These are phyloP conservation scores for Capreolus pygargus DNA, from an alignment of 2,113 vertebrate genomes.

Conservation along the genomic window DNA sequence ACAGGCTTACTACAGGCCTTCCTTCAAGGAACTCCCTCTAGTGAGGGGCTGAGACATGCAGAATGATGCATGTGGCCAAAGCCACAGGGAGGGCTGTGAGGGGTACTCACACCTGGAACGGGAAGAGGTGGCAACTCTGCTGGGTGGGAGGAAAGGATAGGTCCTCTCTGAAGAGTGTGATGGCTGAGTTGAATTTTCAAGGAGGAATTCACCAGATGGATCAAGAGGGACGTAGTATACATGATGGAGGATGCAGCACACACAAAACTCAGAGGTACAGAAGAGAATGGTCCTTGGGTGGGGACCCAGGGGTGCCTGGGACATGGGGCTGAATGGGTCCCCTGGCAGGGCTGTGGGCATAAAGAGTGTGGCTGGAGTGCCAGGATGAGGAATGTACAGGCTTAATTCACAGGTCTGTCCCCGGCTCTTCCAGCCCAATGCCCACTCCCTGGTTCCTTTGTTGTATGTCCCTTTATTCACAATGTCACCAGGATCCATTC, in stretches of 20 bases:
- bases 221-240: rapidly evolving
- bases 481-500: background rate
- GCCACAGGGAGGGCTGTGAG: background rate
- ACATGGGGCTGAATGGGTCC: background rate
- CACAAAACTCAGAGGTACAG: background rate
- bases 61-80: rapidly evolving
- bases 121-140: background rate
- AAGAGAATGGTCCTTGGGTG: background rate
- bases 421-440: background rate
- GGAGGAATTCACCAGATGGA: background rate
- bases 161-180: background rate
- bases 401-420: background rate
- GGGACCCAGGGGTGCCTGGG: rapidly evolving
- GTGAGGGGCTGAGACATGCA: background rate
- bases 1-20: background rate
- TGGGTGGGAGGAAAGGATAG: background rate
- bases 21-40: background rate
- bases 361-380: background rate
- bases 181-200: background rate
- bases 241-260: rapidly evolving
- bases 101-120: background rate
- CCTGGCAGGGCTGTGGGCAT: background rate
- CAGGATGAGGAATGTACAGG: background rate
- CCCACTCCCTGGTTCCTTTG: background rate
- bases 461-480: rapidly evolving